Base-by-base conservation (phyloP, 2,113 vertebrate genomes). In the Dicaeum eximium region DNA sequence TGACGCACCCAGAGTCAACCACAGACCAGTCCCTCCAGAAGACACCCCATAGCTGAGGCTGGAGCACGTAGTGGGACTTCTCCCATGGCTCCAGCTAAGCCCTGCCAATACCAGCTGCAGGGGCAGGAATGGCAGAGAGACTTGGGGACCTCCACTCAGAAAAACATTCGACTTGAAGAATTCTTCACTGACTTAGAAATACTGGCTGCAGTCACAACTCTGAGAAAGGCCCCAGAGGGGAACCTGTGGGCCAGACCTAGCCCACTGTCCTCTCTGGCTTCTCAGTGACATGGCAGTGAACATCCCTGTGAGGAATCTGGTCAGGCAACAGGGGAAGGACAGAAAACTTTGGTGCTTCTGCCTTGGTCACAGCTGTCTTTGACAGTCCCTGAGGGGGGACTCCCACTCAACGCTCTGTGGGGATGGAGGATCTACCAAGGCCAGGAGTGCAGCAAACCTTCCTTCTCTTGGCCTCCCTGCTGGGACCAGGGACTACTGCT, bases 331-430 rank as follows among this genome's bases (percentile, higher is more conserved):
- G 58, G 48, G 71, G 42, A 85, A 86, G 88, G 45, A 88, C 44
- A 66, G 80, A 67, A 80, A 86, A 58, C 62, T 80, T 65, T 20
- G 35, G 71, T 86, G 58, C 42, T 80, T 95, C 88, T 90, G 71
- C 86, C 95, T 73, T 73, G 71, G 67, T 73, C 65, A 81, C 42
- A 86, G 73, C 77, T 87, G 77, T 83, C 47, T 40, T 42, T 54
- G n/a, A 28, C 19, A 24, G 33, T 73, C 35, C 67, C 45, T 38
- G n/a, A 77, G 28, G 15, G 24, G 51, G 33, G 11, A 38, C 35
- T 87, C 64, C 35, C 28, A 37, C 15, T 6, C 54, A 48, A 0
- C 23, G 50, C 38, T 80, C 84, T 53, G 20, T 12, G 23, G 33
- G 66, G 48, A 38, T 10, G n/a, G 19, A 89, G 69, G 38, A 72